These are phyloP conservation scores for Napeogenes inachia DNA, from an alignment of 2,888 invertebrate genomes.

Conservation along the genomic window DNA sequence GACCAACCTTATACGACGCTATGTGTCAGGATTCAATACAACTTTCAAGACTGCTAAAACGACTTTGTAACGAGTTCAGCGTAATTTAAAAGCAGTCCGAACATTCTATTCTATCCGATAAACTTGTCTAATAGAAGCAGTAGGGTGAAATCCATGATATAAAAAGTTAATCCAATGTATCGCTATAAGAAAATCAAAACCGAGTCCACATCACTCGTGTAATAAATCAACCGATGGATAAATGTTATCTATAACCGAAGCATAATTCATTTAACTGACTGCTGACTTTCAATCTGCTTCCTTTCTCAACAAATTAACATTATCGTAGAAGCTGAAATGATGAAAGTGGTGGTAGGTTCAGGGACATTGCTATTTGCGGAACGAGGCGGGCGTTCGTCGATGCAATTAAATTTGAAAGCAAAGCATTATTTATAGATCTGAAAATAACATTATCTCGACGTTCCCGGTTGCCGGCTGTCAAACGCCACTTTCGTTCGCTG, in stretches of 20 bases:
- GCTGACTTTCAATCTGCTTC: slow-evolving; percentile 3
- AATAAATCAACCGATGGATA: no score
- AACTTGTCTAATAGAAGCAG: slow-evolving; percentile 19
- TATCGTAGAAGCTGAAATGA: slow-evolving; percentile 25
- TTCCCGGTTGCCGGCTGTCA: slow-evolving; percentile 48
- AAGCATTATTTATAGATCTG: slow-evolving; percentile 67
- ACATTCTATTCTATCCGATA: slow-evolving; percentile 25
- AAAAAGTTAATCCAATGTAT: background rate
- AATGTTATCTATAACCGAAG: background rate
- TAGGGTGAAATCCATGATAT: slow-evolving; percentile 3
- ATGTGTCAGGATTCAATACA: slow-evolving; percentile 52
- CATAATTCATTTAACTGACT: background rate
- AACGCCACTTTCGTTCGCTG: slow-evolving; percentile 44
- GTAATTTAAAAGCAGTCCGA: slow-evolving; percentile 30
- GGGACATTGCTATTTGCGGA: slow-evolving; percentile 73
- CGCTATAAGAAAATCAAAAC: no score
- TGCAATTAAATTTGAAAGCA: slow-evolving; percentile 75
- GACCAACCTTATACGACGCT: slow-evolving; percentile 58
- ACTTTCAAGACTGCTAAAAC: slow-evolving; percentile 46
- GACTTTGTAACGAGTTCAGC: slow-evolving; percentile 31
- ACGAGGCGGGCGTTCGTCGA: slow-evolving; percentile 71
- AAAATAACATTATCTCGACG: slow-evolving; percentile 59
- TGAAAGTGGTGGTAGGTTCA: slow-evolving; percentile 75
- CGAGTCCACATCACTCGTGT: no score
- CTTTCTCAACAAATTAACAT: slow-evolving; percentile 12